Evolutionary conservation across 2,888 invertebrate genomes (phyloP).

Genomic region (Latheticus oryzae): DNA sequence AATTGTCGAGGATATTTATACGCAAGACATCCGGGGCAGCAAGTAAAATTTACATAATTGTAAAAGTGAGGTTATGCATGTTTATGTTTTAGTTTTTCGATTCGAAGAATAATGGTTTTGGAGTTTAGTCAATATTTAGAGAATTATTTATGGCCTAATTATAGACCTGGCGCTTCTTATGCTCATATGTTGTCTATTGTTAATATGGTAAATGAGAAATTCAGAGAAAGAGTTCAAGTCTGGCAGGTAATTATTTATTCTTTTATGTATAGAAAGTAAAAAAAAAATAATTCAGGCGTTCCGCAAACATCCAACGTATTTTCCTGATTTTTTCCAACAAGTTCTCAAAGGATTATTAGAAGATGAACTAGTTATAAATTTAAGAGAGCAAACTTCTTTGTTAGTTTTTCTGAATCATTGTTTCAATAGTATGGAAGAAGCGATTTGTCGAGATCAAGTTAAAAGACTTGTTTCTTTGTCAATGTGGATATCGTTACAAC

Average conservation of each 20-base stretch:
- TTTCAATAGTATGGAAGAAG: constrained; percentile 97
- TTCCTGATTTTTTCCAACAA: constrained; percentile 85
- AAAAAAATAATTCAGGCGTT: constrained; percentile 79
- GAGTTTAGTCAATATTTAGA: constrained; percentile 98
- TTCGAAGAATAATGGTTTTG: constrained; percentile 92
- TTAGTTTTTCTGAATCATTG: constrained; percentile 95
- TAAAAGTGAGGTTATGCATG: constrained; percentile 54
- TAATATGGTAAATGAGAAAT: constrained; percentile 99
- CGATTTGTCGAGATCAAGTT: constrained; percentile 89
- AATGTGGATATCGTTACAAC: constrained; percentile 92
- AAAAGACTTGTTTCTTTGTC: constrained; percentile 91
- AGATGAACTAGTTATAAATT: constrained; percentile 67
- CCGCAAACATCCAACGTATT: constrained; percentile 79
- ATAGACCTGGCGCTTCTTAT: constrained; percentile 79
- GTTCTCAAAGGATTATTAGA: constrained; percentile 81
- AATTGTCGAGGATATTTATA: constrained; percentile 90
- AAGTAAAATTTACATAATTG: constrained; percentile 68
- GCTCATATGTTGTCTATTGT: constrained; percentile 97
- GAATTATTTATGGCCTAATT: constrained; percentile 97
- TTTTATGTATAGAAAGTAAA: too few species aligned
- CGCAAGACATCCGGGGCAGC: constrained; percentile 85
- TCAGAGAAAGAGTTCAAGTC: constrained; percentile 94
- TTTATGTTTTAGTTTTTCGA: constrained; percentile 74
- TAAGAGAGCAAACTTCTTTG: constrained; percentile 87
- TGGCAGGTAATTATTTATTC: constrained; percentile 79